Percentiles rank a stretch among this genome's conserved stretches.
Evolutionary conservation across 2,888 invertebrate species (phyloP).

Genomic region (Xestia sexstrigata): DNA sequence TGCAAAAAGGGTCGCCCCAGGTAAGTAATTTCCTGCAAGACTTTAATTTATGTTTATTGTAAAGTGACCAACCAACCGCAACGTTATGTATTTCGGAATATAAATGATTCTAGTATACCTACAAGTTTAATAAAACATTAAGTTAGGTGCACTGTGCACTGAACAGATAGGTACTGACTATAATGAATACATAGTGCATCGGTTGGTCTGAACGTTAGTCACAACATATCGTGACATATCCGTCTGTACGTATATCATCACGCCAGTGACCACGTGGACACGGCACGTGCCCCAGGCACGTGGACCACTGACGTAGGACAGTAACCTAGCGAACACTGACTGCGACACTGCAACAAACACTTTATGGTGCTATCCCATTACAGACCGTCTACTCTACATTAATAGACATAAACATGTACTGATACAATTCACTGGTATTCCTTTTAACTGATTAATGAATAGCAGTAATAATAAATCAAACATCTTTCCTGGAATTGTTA

Average conservation of each 20-base stretch:
- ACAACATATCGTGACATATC: conserved; percentile 15
- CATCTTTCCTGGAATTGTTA: conserved; percentile 60
- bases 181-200: conserved; percentile 35
- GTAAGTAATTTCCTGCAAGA: conserved; percentile 4
- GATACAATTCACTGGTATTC: conserved; percentile 17
- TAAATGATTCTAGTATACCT: conserved; percentile 19
- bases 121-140: conserved; percentile 20
- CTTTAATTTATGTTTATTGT: conserved; percentile 11
- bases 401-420: conserved; percentile 27
- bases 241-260: conserved; percentile 33
- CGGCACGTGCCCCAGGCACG: conserved; percentile 60
- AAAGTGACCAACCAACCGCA: conserved; percentile 23
- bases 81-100: conserved; percentile 28
- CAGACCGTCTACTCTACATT: conserved; percentile 35
- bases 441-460: conserved; percentile 40
- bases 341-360: conserved; percentile 42
- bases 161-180: conserved; percentile 12
- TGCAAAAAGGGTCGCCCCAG: conserved; percentile 5
- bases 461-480: conserved; percentile 57
- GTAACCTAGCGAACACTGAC: conserved; percentile 33
- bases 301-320: conserved; percentile 44
- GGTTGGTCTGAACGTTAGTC: conserved; percentile 38
- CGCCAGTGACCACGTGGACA: conserved; percentile 54
- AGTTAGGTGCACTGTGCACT: conserved; percentile 9
- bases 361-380: conserved; percentile 52